Evolutionary conservation across 2,113 vertebrate species (phyloP).

Genomic region (Peucedramus taeniatus): DNA sequence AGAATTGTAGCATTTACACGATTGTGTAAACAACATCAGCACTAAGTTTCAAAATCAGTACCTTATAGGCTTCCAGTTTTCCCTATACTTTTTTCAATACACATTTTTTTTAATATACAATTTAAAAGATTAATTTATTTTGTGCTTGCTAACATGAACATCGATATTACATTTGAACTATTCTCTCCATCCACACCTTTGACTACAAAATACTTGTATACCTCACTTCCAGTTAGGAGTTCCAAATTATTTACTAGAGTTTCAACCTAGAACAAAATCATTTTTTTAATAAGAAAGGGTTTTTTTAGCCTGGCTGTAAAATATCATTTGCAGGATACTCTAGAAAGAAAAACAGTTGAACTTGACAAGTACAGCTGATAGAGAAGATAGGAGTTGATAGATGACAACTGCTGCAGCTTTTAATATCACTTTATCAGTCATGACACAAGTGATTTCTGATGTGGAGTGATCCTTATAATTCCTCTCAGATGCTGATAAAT

Average conservation of each 20-base stretch:
- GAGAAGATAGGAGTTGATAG: neutral
- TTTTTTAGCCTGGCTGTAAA: neutral
- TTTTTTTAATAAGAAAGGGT: rapidly evolving
- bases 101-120: too few relatives aligned
- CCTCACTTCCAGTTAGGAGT: neutral
- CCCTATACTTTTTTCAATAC: neutral
- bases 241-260: neutral
- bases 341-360: neutral
- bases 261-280: neutral
- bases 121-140: neutral
- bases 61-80: neutral
- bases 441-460: neutral
- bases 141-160: neutral
- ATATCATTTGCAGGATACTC: neutral
- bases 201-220: neutral
- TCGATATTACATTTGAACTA: neutral
- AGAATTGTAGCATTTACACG: neutral
- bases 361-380: neutral
- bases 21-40: neutral
- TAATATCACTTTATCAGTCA: neutral
- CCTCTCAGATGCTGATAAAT: neutral
- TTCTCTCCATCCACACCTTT: neutral
- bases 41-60: neutral
- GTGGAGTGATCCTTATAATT: neutral
- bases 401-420: neutral